phyloP scores from a whole-genome alignment of 2,888 invertebrate genomes.

The Synanthedon andrenaeformis region DNA sequence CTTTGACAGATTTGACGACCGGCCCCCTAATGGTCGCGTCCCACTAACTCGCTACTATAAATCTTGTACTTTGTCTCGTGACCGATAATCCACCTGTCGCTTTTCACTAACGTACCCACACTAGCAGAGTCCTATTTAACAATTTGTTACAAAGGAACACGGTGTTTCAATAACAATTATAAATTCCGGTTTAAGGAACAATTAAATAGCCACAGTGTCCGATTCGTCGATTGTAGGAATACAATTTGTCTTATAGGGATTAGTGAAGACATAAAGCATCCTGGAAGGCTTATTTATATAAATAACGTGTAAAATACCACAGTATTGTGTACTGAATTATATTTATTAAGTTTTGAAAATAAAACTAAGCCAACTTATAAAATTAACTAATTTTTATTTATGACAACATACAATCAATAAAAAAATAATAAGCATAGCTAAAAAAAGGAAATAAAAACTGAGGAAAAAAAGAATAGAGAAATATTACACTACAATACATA shows the following conservation, averaged over 20 bases:
- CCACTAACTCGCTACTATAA: slow-evolving; percentile 22
- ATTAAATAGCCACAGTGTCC: neutral
- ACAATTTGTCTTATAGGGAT: neutral
- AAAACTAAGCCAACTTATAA: too few species aligned
- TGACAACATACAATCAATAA: too few species aligned
- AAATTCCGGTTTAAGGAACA: neutral
- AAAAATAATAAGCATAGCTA: too few species aligned
- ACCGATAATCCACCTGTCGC: slow-evolving; percentile 23
- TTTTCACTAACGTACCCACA: slow-evolving; percentile 2
- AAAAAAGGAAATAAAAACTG: too few species aligned
- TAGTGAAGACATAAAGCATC: neutral
- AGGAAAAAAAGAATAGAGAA: too few species aligned
- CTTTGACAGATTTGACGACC: slow-evolving; percentile 1
- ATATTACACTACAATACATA: too few species aligned
- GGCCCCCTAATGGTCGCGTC: neutral
- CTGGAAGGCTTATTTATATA: neutral
- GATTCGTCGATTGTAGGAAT: neutral
- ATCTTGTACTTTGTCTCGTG: slow-evolving; percentile 18
- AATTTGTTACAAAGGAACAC: neutral
- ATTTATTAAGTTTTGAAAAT: too few species aligned
- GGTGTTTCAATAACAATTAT: neutral
- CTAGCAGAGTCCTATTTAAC: neutral
- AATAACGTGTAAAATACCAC: too few species aligned
- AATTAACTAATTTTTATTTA: too few species aligned
- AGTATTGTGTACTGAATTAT: too few species aligned